Percentiles rank a stretch among this genome's conserved stretches.
These are phyloP conservation scores for Pristionchus arcanus DNA, from an alignment of 2,888 invertebrate species.

Conservation along the genomic window DNA sequence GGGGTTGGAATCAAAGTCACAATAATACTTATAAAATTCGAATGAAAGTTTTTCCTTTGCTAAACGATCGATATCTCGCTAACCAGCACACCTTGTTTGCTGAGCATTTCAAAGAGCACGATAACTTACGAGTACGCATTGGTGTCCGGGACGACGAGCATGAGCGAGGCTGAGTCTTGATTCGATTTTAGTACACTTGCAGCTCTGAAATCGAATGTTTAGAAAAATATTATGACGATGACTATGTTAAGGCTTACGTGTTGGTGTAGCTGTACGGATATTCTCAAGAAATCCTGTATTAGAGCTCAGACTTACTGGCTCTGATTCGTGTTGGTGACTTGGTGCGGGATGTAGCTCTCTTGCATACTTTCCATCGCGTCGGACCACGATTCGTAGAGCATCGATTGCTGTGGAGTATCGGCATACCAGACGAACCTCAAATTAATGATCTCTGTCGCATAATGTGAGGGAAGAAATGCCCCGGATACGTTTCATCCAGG, in stretches of 20 bases:
- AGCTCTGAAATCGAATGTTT: slow-evolving; percentile 13
- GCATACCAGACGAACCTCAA: slow-evolving; percentile 33
- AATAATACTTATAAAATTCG: too few relatives aligned
- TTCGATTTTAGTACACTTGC: background rate
- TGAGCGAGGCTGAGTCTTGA: background rate
- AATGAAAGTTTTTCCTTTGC: too few relatives aligned
- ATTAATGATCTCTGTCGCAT: too few relatives aligned
- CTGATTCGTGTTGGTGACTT: slow-evolving; percentile 43
- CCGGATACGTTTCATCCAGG: background rate
- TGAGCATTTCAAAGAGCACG: too few relatives aligned
- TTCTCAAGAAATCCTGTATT: background rate
- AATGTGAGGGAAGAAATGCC: too few relatives aligned
- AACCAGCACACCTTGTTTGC: too few relatives aligned
- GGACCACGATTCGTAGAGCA: background rate
- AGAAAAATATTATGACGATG: background rate
- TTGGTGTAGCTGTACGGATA: background rate
- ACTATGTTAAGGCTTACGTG: background rate
- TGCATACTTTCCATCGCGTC: background rate
- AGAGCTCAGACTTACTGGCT: background rate
- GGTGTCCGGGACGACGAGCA: background rate
- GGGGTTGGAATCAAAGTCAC: too few relatives aligned
- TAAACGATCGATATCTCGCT: too few relatives aligned
- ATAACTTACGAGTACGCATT: slow-evolving; percentile 22
- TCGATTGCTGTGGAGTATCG: background rate
- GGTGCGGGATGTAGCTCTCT: background rate